Percentiles rank a stretch among this genome's conserved stretches.
Evolutionary conservation across 2,888 invertebrate genomes (phyloP).

Genomic region (Ornithoptera alexandrae): DNA sequence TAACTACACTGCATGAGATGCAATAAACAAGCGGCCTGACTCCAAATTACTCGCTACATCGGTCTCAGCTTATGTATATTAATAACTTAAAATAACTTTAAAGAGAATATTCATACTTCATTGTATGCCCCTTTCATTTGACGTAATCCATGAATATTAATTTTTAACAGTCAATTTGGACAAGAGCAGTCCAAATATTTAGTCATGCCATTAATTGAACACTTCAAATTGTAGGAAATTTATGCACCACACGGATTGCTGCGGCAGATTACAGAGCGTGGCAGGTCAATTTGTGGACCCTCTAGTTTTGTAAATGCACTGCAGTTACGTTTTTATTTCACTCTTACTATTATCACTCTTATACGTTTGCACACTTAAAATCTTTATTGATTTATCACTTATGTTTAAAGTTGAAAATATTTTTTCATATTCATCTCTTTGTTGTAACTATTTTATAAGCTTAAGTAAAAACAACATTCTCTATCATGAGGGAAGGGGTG

Average conservation of each 20-base stretch:
- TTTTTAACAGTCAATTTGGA: slow-evolving; percentile 30
- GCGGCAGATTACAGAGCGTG: slow-evolving; percentile 73
- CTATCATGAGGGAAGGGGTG: too few relatives aligned
- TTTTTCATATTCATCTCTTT: too few relatives aligned
- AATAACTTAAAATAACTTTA: not conserved
- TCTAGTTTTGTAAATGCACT: slow-evolving; percentile 40
- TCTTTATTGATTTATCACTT: not conserved
- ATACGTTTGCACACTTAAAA: not conserved
- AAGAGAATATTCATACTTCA: not conserved
- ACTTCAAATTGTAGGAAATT: slow-evolving; percentile 77
- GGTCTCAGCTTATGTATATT: not conserved
- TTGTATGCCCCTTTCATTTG: not conserved
- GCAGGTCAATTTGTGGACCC: slow-evolving; percentile 49
- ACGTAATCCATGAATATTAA: slow-evolving; percentile 1
- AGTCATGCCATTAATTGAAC: slow-evolving; percentile 70
- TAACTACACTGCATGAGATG: too few relatives aligned
- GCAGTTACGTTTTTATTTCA: slow-evolving; percentile 20
- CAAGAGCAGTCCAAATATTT: slow-evolving; percentile 64
- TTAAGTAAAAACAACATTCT: too few relatives aligned
- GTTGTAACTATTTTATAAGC: too few relatives aligned
- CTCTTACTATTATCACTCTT: not conserved
- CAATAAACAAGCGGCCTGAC: too few relatives aligned
- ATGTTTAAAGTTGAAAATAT: too few relatives aligned
- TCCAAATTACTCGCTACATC: not conserved
- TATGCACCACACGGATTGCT: slow-evolving; percentile 71